Evolutionary conservation across 2,888 invertebrate species (phyloP).

Genomic region (Esperia sulphurella): DNA sequence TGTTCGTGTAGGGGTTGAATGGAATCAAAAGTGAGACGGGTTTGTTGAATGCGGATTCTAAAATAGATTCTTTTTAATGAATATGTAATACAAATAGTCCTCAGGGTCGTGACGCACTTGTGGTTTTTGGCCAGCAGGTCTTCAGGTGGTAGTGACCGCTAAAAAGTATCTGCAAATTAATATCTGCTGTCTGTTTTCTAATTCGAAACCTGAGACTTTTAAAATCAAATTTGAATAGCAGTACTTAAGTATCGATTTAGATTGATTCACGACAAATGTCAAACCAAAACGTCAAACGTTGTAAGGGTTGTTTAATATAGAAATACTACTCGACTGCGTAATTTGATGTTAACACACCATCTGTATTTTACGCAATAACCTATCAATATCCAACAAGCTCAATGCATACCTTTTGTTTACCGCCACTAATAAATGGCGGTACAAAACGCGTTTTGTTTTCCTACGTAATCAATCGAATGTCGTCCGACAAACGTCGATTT

Average conservation of each 20-base stretch:
- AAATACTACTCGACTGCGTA: not conserved
- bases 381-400: constrained; percentile 38
- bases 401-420: constrained; percentile 25
- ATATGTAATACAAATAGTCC: too few species aligned
- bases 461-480: constrained; percentile 68
- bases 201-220: too few species aligned
- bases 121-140: too few species aligned
- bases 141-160: too few species aligned
- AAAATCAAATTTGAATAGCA: too few species aligned
- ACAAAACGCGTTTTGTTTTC: constrained; percentile 69
- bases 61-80: not conserved
- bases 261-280: too few species aligned
- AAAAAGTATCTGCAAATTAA: too few species aligned
- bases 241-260: too few species aligned
- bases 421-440: constrained; percentile 57
- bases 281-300: too few species aligned
- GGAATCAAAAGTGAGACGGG: not conserved
- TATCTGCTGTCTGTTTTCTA: too few species aligned
- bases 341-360: not conserved
- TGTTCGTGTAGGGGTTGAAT: constrained; percentile 8
- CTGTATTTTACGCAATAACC: constrained; percentile 33
- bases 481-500: constrained; percentile 64
- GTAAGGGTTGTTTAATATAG: too few species aligned
- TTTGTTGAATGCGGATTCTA: not conserved
- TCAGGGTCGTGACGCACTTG: too few species aligned